These are phyloP conservation scores for Manis pentadactyla DNA, from an alignment of 2,797 vertebrate species.

Conservation along the genomic window DNA sequence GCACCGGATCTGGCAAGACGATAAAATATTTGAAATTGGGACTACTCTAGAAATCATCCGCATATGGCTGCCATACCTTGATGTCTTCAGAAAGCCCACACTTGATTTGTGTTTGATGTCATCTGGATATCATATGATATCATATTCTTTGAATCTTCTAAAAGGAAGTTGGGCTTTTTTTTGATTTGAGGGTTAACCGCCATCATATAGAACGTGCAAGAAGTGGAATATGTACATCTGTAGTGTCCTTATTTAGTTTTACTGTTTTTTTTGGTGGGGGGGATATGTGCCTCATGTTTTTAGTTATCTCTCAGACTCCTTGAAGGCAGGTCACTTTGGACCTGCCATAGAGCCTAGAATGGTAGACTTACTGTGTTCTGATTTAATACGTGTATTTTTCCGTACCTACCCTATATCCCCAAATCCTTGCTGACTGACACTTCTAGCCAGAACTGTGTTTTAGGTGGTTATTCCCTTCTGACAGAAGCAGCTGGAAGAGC, in stretches of 20 bases:
- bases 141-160: conserved; percentile 65
- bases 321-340: not conserved
- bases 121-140: conserved; percentile 78
- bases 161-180: conserved; percentile 68
- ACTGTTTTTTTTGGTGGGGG: not conserved
- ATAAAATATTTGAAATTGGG: conserved; percentile 66
- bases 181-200: conserved; percentile 55
- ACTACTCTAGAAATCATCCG: conserved; percentile 54
- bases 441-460: conserved; percentile 61
- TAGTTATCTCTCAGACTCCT: conserved; percentile 56
- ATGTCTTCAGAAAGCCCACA: conserved; percentile 61
- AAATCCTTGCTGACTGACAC: not conserved
- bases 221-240: conserved; percentile 46
- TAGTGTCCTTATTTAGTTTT: conserved; percentile 57
- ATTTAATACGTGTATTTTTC: conserved; percentile 12
- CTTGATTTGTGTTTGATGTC: conserved; percentile 77
- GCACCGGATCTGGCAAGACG: conserved; percentile 57
- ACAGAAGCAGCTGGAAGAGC: not conserved
- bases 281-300: conserved; percentile 52
- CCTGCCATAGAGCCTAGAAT: conserved; percentile 15
- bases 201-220: conserved; percentile 59
- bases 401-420: not conserved
- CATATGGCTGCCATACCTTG: conserved; percentile 74
- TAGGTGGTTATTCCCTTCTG: conserved; percentile 26
- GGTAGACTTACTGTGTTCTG: conserved; percentile 30